These are phyloP conservation scores for Pantherophis vulpinus DNA, from an alignment of 2,797 vertebrate species.

Conservation along the genomic window DNA sequence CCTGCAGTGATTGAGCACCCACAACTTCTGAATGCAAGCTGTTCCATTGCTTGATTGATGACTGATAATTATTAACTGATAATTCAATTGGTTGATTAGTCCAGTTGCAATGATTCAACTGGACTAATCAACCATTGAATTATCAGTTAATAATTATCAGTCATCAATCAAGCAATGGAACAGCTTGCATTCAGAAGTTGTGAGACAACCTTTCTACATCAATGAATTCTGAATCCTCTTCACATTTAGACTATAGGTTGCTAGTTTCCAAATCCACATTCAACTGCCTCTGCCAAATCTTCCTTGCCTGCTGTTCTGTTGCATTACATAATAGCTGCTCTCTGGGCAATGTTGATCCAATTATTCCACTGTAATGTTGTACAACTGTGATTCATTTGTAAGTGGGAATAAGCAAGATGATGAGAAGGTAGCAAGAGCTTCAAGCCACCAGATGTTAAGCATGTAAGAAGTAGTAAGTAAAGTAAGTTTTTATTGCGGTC, in stretches of 20 bases:
- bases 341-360: slow-evolving; percentile 40
- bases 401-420: slow-evolving; percentile 40
- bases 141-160: too few species aligned
- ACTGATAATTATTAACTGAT: neutral
- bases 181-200: too few species aligned
- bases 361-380: slow-evolving; percentile 42
- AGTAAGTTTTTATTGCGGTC: too few species aligned
- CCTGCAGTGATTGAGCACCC: neutral
- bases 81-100: neutral
- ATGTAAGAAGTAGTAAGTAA: slow-evolving; percentile 39
- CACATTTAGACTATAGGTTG: neutral
- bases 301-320: neutral
- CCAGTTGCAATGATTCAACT: neutral
- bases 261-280: neutral
- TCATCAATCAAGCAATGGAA: too few species aligned
- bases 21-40: neutral
- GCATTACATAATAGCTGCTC: neutral
- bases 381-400: slow-evolving; percentile 56
- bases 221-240: neutral
- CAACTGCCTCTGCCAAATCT: neutral
- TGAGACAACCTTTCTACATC: neutral
- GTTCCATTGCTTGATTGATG: neutral
- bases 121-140: too few species aligned
- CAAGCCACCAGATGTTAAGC: slow-evolving; percentile 55
- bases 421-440: slow-evolving; percentile 38